Conservation (phyloP, 1,140 invertebrate genomes). For the Cydia fagiglandana region DNA sequence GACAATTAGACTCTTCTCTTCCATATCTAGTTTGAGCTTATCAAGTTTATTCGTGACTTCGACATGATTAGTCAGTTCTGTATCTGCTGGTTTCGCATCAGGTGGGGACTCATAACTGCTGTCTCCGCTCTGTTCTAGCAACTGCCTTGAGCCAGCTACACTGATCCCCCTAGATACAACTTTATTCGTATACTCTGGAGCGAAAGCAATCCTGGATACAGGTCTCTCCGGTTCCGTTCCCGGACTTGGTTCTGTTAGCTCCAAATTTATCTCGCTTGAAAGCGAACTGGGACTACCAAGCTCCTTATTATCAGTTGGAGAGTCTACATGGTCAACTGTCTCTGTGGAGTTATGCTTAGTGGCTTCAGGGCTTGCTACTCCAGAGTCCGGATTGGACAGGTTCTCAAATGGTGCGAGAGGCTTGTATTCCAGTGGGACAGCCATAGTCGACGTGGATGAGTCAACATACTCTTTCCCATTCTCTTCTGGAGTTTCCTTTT, state of each 20-base stretch:
- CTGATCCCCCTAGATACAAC: constrained; percentile 67
- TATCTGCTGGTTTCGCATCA: constrained; percentile 48
- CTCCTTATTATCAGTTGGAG: constrained; percentile 71
- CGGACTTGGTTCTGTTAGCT: constrained; percentile 66
- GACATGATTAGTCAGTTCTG: constrained; percentile 52
- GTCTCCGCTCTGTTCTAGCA: constrained; percentile 64
- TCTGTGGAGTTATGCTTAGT: constrained; percentile 78
- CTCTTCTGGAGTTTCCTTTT: constrained; percentile 79
- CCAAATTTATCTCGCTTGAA: constrained; percentile 79
- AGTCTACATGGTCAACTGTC: constrained; percentile 73
- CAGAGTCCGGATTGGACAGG: constrained; percentile 78
- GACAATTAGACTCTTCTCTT: constrained; percentile 46
- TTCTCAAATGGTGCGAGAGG: constrained; percentile 65
- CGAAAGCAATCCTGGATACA: constrained; percentile 77
- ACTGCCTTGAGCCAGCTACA: constrained; percentile 55
- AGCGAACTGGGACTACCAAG: constrained; percentile 75
- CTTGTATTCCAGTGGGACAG: constrained; percentile 69
- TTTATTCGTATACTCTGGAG: constrained; percentile 66
- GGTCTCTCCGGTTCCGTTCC: constrained; percentile 75
- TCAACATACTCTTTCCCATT: constrained; percentile 68
- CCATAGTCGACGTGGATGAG: constrained; percentile 49
- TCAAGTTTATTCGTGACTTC: constrained; percentile 55
- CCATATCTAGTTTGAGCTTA: constrained; percentile 57
- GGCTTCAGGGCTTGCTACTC: constrained; percentile 79
- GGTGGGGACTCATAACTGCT: constrained; percentile 56